Evolutionary conservation across 2,113 vertebrate species (phyloP).

Genomic region (Nansenia antarctica): DNA sequence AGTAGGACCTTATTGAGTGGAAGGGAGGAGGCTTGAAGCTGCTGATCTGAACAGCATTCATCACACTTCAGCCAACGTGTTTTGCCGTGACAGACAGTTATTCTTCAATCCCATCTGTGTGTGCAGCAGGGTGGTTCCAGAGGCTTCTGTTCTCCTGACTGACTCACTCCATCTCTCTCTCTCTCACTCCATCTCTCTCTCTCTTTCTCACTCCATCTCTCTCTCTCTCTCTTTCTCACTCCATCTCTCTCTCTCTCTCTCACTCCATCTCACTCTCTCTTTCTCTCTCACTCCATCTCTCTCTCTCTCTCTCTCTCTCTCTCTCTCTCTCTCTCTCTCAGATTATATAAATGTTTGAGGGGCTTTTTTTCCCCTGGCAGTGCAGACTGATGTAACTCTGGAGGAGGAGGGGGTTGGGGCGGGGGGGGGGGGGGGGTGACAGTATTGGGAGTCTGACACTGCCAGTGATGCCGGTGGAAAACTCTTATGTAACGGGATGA

Average conservation of each 20-base stretch:
- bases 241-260: too few species aligned
- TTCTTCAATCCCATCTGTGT: not conserved
- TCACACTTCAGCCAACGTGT: not conserved
- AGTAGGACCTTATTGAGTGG: too few species aligned
- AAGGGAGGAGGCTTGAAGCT: not conserved
- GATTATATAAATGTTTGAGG: not conserved
- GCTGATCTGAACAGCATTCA: not conserved
- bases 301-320: too few species aligned
- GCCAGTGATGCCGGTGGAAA: not conserved
- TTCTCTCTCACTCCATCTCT: not conserved
- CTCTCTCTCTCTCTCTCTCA: not conserved
- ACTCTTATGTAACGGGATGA: slow-evolving; percentile 18
- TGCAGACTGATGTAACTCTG: not conserved
- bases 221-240: too few species aligned
- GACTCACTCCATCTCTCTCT: not conserved
- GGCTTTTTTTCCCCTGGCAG: not conserved
- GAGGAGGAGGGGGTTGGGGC: not conserved
- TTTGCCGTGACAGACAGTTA: not conserved
- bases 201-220: not conserved
- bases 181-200: not conserved
- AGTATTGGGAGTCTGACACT: not conserved
- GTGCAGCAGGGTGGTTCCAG: not conserved
- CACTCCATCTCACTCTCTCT: not conserved
- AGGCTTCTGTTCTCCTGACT: not conserved
- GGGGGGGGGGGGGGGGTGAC: not conserved